Base-by-base conservation (phyloP, 2,888 invertebrate genomes). In the Nemotelus pantherinus region DNA sequence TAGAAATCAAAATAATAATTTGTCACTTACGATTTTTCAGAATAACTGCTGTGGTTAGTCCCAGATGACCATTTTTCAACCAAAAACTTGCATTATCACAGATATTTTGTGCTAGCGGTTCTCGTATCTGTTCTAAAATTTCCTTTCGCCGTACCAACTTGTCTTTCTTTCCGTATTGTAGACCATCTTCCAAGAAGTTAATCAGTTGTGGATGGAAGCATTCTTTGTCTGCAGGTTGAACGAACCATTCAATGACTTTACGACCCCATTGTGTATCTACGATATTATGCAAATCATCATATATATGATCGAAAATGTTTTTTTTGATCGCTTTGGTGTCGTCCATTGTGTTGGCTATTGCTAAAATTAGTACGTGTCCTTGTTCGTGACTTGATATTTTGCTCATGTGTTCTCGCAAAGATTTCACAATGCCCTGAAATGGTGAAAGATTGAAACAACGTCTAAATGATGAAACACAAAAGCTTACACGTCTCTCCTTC, bases 321-420 rank as follows among this genome's bases (percentile, higher is more conserved):
- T 98, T 98, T 83, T 93, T 93, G 41, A 97, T 90, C 0, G 98
- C 89, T 76, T 95, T 94, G 0, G 98, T 98, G 84, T 99, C 98
- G 85, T 99, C 98, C 1, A 97, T 93, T 0, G 92, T 89, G 85
- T 98, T 98, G 81, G 98, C 92, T 80, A 98, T 89, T 0, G 95
- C 92, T 80, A 97, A 88, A 45, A 98, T 87, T 43, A 95, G 90
- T 47, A 93, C 88, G 85, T 97, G 94, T 0, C 97, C 98, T 81
- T 95, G 92, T 86, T 98, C 95, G 82, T 98, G 97, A 80, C 91
- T 91, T 74, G 94, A 93, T 7, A 97, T 90, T 77, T 94, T 92
- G 3, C 92, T 88, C 0, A 95, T 90, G 84, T 95, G 93, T 79
- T 94, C 94, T 85, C 98, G 98, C 44, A 98, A 90, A 70, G 92